phyloP scores from a whole-genome alignment of 2,797 vertebrate species.

The Sciaenops ocellatus region DNA sequence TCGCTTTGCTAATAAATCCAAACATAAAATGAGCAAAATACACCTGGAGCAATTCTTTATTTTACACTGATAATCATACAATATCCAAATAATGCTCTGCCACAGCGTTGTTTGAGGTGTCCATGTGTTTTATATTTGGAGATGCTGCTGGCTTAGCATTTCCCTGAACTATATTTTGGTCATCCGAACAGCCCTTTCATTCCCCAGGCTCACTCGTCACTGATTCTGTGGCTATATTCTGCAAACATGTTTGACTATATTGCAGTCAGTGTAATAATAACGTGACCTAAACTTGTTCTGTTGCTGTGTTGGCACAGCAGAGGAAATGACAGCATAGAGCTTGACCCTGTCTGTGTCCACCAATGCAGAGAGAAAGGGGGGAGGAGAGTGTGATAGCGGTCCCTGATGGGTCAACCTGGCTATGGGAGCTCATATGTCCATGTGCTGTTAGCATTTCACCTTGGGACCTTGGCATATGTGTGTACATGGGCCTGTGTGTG shows the following conservation, averaged over 20 bases:
- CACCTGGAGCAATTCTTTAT: neutral
- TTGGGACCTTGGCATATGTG: conserved; percentile 55
- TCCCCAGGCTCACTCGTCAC: conserved; percentile 34
- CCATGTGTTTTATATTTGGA: conserved; percentile 63
- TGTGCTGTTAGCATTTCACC: conserved; percentile 44
- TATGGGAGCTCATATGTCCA: conserved; percentile 65
- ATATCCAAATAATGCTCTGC: neutral
- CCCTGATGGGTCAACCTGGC: conserved; percentile 60
- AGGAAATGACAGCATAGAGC: conserved; percentile 24
- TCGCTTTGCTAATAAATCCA: neutral
- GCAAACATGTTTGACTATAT: conserved; percentile 46
- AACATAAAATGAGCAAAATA: conserved; percentile 4
- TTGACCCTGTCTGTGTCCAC: conserved; percentile 9
- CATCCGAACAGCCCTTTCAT: conserved; percentile 30
- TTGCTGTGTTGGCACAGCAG: conserved; percentile 17
- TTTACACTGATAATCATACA: neutral
- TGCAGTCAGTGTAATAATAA: conserved; percentile 60
- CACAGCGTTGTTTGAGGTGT: conserved; percentile 16
- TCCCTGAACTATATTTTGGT: conserved; percentile 67
- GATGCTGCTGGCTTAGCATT: conserved; percentile 57
- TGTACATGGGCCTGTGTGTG: conserved; percentile 2
- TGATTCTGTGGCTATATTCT: conserved; percentile 49
- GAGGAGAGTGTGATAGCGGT: conserved; percentile 17
- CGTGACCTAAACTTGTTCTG: conserved; percentile 37
- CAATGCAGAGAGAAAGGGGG: conserved; percentile 8